Percentiles rank a stretch among this genome's conserved stretches.
Conservation (phyloP, 37 sponge, comb jelly and placozoan species). For the Mnemiopsis leidyi region DNA sequence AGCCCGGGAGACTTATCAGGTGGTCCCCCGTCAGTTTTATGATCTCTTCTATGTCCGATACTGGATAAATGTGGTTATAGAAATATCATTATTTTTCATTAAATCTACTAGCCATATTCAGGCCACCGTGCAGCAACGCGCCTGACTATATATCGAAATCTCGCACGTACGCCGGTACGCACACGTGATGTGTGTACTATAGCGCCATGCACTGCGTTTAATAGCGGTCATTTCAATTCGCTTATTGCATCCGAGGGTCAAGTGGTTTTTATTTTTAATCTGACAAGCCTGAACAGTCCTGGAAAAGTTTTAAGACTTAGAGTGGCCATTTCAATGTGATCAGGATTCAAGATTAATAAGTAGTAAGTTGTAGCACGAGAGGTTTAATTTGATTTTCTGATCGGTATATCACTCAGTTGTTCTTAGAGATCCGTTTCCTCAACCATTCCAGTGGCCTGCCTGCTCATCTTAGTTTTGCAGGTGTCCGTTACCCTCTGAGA, state of each 20-base stretch:
- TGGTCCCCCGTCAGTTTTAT: not conserved
- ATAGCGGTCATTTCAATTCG: slow-evolving; percentile 54
- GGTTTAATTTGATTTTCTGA: no score
- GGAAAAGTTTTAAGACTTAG: not conserved
- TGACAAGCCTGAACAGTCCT: not conserved
- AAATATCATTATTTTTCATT: slow-evolving; percentile 62
- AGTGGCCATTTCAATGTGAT: not conserved
- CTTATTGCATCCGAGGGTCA: slow-evolving; percentile 18
- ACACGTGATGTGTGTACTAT: no score
- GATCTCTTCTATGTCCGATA: not conserved
- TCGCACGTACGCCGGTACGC: not conserved
- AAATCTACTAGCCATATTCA: slow-evolving; percentile 17
- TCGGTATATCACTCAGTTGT: no score
- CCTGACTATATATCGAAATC: not conserved
- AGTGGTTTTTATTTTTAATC: not conserved
- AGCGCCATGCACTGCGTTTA: not conserved
- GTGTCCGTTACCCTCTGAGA: no score
- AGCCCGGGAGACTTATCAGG: not conserved
- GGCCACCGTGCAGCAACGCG: not conserved
- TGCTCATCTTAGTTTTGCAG: no score
- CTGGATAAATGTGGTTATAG: slow-evolving; percentile 53
- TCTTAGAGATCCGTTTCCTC: no score
- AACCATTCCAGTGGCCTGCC: no score
- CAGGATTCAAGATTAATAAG: no score
- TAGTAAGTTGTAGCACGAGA: no score